These are phyloP conservation scores for Aldabrachelys gigantea DNA, from an alignment of 2,113 vertebrate genomes.

Conservation along the genomic window DNA sequence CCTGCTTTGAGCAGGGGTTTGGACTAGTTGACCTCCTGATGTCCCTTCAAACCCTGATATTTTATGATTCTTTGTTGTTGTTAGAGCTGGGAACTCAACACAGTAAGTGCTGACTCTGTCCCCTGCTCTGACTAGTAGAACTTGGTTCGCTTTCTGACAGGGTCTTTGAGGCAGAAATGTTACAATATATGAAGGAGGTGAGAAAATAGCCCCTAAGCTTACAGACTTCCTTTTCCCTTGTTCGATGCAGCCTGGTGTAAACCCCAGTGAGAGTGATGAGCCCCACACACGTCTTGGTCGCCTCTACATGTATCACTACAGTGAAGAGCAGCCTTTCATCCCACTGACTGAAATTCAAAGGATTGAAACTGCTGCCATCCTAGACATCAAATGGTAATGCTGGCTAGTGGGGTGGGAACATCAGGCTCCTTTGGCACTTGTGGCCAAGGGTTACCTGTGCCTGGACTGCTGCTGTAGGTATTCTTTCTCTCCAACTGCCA, in stretches of 20 bases:
- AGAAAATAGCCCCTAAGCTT: accelerated
- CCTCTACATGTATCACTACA: slow-evolving; percentile 89
- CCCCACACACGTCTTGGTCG: slow-evolving; percentile 83
- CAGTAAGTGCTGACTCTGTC: neutral
- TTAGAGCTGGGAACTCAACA: neutral
- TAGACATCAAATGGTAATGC: slow-evolving; percentile 93
- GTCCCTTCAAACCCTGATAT: no score
- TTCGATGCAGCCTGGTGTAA: slow-evolving; percentile 64
- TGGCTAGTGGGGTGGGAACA: neutral
- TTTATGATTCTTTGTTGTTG: neutral
- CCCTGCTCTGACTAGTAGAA: accelerated
- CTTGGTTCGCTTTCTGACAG: accelerated
- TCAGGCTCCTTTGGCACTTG: neutral
- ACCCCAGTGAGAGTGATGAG: neutral
- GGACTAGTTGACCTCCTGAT: no score
- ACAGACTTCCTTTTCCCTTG: accelerated
- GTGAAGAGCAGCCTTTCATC: slow-evolving; percentile 66
- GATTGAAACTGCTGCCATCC: slow-evolving; percentile 85
- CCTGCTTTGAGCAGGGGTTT: no score
- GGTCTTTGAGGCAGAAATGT: accelerated
- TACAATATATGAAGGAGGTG: neutral
- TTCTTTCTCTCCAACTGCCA: neutral
- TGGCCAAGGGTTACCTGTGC: accelerated
- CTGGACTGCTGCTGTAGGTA: neutral
- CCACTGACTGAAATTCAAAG: slow-evolving; percentile 88